phyloP scores from a whole-genome alignment of 2,888 invertebrate species.

The Tetragonisca angustula region DNA sequence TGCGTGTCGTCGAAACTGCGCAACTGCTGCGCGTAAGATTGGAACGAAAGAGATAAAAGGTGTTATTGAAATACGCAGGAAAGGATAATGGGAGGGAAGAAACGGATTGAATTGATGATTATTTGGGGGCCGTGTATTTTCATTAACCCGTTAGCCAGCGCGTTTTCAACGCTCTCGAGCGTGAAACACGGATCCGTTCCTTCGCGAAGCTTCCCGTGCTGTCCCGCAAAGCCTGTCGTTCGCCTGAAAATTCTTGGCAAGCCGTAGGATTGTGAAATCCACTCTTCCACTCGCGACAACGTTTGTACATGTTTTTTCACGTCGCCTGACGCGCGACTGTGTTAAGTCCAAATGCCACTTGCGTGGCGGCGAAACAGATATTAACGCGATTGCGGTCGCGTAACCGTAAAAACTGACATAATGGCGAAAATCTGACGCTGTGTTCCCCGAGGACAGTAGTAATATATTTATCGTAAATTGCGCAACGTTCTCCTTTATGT shows the following conservation, averaged over 20 bases:
- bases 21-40: background rate
- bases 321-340: background rate
- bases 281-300: background rate
- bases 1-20: background rate
- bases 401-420: background rate
- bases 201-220: constrained; percentile 9
- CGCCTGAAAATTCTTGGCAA: constrained; percentile 20
- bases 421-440: background rate
- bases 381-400: background rate
- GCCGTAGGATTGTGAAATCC: constrained; percentile 9
- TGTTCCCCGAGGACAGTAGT: background rate
- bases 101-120: constrained; percentile 22
- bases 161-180: constrained; percentile 23
- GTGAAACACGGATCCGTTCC: constrained; percentile 25
- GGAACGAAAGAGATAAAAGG: background rate
- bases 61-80: background rate
- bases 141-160: constrained; percentile 21
- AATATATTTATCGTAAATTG: background rate
- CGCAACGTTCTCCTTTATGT: background rate
- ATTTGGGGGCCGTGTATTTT: constrained; percentile 30
- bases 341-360: background rate
- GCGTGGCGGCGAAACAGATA: background rate
- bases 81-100: background rate
- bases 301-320: constrained; percentile 17
- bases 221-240: background rate